These are phyloP conservation scores for Cryptus armator DNA, from an alignment of 2,888 invertebrate species.

Conservation along the genomic window DNA sequence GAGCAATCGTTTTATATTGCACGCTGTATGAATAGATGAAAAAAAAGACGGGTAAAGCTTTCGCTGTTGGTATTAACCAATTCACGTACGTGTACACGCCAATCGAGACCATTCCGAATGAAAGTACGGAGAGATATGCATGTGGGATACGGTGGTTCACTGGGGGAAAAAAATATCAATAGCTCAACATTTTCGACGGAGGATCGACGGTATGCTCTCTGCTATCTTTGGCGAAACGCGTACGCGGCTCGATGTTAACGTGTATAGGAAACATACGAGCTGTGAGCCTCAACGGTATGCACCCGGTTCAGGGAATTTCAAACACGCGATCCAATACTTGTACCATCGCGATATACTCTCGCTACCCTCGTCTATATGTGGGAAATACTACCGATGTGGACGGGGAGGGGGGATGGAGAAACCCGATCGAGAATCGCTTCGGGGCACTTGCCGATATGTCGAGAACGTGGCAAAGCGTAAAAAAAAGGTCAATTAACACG, in stretches of 20 bases:
- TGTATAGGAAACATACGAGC: conserved; percentile 3
- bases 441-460: not conserved
- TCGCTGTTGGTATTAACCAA: not conserved
- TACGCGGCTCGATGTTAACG: not conserved
- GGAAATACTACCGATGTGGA: not conserved
- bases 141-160: not conserved
- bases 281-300: conserved; percentile 27
- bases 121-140: not conserved
- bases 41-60: not conserved
- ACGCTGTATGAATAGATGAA: not conserved
- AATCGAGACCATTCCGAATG: not conserved
- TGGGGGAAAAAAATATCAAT: conserved; percentile 19
- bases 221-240: conserved; percentile 21
- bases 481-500: conserved; percentile 17
- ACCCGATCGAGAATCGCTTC: conserved; percentile 6
- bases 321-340: conserved; percentile 58
- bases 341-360: conserved; percentile 23
- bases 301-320: conserved; percentile 49
- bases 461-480: not conserved
- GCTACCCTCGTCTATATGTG: not conserved
- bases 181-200: conserved; percentile 8
- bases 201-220: conserved; percentile 3
- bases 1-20: conserved; percentile 9
- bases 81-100: not conserved
- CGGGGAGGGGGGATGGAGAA: not conserved